Evolutionary conservation across 1,140 invertebrate species (phyloP).

Genomic region (Hypothenemus hampei): DNA sequence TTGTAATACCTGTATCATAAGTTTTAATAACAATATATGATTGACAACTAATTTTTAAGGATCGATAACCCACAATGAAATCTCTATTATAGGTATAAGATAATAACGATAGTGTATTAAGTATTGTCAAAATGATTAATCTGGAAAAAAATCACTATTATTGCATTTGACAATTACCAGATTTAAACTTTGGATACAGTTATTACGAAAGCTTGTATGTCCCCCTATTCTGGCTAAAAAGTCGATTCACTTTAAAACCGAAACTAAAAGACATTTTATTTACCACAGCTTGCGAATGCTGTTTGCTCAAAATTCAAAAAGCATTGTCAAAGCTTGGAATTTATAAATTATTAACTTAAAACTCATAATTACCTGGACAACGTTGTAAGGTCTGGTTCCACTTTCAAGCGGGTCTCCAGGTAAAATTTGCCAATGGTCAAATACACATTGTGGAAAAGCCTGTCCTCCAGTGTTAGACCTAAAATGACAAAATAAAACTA

Average conservation of each 20-base stretch:
- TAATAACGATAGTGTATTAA: no score
- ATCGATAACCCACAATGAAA: no score
- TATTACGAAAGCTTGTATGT: constrained; percentile 40
- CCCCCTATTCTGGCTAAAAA: constrained; percentile 49
- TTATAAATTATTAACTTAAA: no score
- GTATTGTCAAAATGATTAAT: no score
- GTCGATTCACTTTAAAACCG: constrained; percentile 37
- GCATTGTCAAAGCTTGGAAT: constrained; percentile 37
- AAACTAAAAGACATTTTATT: constrained; percentile 50
- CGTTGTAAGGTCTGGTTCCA: constrained; percentile 70
- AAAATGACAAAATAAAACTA: constrained; percentile 2
- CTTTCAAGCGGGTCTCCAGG: constrained; percentile 89
- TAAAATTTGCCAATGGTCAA: constrained; percentile 99
- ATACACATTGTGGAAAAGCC: constrained; percentile 99
- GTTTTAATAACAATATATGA: no score
- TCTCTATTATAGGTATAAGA: no score
- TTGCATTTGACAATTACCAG: no score
- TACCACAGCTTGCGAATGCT: constrained; percentile 39
- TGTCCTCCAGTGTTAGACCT: constrained; percentile 95
- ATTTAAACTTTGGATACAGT: neutral
- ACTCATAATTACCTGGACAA: constrained; percentile 67
- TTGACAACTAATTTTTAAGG: no score
- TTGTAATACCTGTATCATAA: no score
- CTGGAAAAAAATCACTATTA: no score
- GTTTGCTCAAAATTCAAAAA: constrained; percentile 20